Conservation (phyloP, 1,140 invertebrate species). For the Manduca sexta region DNA sequence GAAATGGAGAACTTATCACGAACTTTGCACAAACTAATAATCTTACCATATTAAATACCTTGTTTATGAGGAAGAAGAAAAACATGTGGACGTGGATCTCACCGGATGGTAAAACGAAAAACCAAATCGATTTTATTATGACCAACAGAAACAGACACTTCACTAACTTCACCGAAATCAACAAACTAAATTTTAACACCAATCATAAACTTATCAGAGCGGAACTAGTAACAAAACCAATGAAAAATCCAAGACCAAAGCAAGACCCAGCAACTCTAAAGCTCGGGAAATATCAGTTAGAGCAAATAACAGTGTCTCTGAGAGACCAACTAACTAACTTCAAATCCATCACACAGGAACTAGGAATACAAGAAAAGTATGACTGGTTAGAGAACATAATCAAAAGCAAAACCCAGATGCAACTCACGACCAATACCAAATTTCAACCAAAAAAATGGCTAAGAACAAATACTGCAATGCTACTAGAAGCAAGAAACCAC, state of each 20-base stretch:
- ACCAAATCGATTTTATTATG: slow-evolving; percentile 28
- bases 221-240: slow-evolving; percentile 12
- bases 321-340: slow-evolving; percentile 12
- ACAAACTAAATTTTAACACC: slow-evolving; percentile 21
- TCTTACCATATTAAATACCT: slow-evolving; percentile 7
- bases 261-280: slow-evolving; percentile 10
- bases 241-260: slow-evolving; percentile 20
- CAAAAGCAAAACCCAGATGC: slow-evolving; percentile 11
- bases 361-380: slow-evolving; percentile 23
- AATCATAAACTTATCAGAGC: slow-evolving; percentile 21
- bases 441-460: not conserved
- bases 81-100: slow-evolving; percentile 15
- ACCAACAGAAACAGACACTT: slow-evolving; percentile 20
- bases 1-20: slow-evolving; percentile 8
- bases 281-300: slow-evolving; percentile 12
- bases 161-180: slow-evolving; percentile 13
- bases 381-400: slow-evolving; percentile 16
- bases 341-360: slow-evolving; percentile 3
- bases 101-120: slow-evolving; percentile 16
- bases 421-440: not conserved
- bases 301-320: slow-evolving; percentile 8
- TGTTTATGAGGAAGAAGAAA: slow-evolving; percentile 4
- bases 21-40: slow-evolving; percentile 9
- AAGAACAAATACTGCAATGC: too few species aligned
- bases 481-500: too few species aligned